phyloP scores from a whole-genome alignment of 2,888 invertebrate species.

The Sclerodermus sp. region DNA sequence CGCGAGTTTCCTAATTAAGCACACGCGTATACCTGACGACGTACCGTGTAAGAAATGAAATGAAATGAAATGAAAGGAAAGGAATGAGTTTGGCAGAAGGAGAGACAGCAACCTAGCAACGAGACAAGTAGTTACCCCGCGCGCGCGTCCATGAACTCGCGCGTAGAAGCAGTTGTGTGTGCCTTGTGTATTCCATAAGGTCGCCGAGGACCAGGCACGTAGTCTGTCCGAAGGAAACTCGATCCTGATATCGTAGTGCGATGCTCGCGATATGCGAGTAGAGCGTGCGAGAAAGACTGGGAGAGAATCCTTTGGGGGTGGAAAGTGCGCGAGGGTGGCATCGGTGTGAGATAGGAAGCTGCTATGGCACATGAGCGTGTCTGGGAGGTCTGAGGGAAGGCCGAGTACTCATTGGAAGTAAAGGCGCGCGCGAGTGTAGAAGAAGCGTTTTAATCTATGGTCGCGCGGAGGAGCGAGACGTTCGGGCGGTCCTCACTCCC shows the following conservation, averaged over 20 bases:
- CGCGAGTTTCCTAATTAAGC: too few relatives aligned
- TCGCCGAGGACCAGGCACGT: constrained; percentile 8
- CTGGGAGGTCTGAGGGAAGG: constrained; percentile 1
- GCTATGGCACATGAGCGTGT: constrained; percentile 3
- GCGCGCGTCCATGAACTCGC: too few relatives aligned
- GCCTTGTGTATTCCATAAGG: too few relatives aligned
- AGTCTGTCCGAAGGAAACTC: constrained; percentile 32
- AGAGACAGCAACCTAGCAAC: too few relatives aligned
- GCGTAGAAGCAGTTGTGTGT: too few relatives aligned
- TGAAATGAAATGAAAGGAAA: too few relatives aligned
- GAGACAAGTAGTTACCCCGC: too few relatives aligned
- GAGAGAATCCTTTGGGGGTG: background rate
- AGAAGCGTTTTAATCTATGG: constrained; percentile 57
- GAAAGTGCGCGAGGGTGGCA: background rate
- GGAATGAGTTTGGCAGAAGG: too few relatives aligned
- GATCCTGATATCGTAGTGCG: constrained; percentile 45
- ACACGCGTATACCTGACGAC: too few relatives aligned
- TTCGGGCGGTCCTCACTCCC: constrained; percentile 36
- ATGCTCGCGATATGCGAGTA: constrained; percentile 32
- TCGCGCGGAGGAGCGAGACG: constrained; percentile 40
- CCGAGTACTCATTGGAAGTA: constrained; percentile 31
- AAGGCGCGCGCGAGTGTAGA: constrained; percentile 51
- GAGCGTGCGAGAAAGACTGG: constrained; percentile 1
- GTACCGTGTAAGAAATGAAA: too few relatives aligned
- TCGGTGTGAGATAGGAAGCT: too few relatives aligned